These are phyloP conservation scores for Sipha flava DNA, from an alignment of 1,140 invertebrate genomes.

Conservation along the genomic window DNA sequence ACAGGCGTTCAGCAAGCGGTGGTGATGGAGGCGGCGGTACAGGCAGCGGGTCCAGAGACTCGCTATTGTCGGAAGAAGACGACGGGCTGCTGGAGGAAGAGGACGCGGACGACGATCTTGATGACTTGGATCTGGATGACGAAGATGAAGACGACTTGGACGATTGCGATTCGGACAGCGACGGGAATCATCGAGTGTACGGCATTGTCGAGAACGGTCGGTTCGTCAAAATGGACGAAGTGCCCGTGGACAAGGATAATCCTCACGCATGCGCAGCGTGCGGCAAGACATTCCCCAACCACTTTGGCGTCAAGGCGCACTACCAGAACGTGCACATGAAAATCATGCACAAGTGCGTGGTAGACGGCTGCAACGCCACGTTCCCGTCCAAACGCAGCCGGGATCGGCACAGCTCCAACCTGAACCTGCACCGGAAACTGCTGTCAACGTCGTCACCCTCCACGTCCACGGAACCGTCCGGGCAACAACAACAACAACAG, in stretches of 20 bases:
- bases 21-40: background rate
- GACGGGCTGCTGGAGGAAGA: background rate
- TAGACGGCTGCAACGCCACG: conserved; percentile 90
- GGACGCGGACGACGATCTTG: conserved; percentile 29
- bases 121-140: conserved; percentile 26
- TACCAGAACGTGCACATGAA: conserved; percentile 94
- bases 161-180: conserved; percentile 35
- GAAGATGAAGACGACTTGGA: conserved; percentile 7
- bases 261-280: conserved; percentile 82
- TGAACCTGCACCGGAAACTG: conserved; percentile 82
- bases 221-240: conserved; percentile 63
- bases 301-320: conserved; percentile 90
- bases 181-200: conserved; percentile 50
- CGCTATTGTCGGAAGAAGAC: conserved; percentile 2
- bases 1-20: no score
- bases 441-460: conserved; percentile 54
- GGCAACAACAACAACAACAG: conserved; percentile 54
- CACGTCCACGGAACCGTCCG: conserved; percentile 43
- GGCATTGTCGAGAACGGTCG: conserved; percentile 64
- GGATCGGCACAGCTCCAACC: conserved; percentile 85
- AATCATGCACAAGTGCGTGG: conserved; percentile 89
- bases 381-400: conserved; percentile 91
- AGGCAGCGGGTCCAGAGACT: background rate
- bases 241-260: conserved; percentile 75
- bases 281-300: conserved; percentile 88